Conservation (phyloP, 2,113 vertebrate species). For the Corvus moneduloides region DNA sequence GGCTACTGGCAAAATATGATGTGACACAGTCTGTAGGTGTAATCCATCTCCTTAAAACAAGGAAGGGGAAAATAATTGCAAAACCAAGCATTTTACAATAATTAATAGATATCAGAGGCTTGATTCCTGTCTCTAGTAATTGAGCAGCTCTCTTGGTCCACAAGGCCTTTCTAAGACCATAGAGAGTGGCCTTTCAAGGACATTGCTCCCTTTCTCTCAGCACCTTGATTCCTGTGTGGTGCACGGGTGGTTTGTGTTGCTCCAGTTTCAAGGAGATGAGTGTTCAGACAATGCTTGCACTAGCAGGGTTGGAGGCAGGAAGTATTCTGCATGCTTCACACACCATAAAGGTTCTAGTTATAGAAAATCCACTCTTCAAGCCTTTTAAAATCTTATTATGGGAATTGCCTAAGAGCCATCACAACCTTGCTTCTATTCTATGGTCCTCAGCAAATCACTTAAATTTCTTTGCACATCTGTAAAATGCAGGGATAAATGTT, state of each 20-base stretch:
- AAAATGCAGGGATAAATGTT: background rate
- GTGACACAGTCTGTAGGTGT: background rate
- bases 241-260: background rate
- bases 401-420: background rate
- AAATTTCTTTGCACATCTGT: background rate
- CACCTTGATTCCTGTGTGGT: background rate
- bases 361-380: background rate
- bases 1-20: background rate
- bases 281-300: background rate
- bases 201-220: background rate
- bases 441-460: background rate
- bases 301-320: background rate
- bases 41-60: background rate
- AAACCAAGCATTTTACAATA: background rate
- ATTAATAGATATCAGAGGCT: background rate
- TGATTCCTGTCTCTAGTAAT: background rate
- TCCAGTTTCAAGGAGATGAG: background rate
- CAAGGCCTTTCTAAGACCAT: background rate
- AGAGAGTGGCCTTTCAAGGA: background rate
- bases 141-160: background rate
- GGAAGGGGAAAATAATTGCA: background rate
- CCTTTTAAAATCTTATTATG: background rate
- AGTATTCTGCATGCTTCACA: background rate
- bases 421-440: background rate
- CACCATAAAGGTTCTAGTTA: background rate